phyloP scores from a whole-genome alignment of 2,888 invertebrate species.

The Aricia artaxerxes region DNA sequence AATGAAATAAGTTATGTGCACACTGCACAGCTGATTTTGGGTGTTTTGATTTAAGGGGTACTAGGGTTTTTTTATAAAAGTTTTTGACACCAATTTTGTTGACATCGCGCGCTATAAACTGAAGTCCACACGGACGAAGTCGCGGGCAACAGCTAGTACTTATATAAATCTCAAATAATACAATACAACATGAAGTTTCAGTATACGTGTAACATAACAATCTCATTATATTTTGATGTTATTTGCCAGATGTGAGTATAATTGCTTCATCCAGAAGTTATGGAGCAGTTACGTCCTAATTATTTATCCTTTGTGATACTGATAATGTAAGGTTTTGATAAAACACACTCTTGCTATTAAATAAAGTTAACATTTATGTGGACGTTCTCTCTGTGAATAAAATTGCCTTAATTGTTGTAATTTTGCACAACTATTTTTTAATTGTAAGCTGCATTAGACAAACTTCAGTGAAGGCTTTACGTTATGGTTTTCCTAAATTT shows the following conservation, averaged over 20 bases:
- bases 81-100: no score
- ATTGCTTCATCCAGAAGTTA: constrained; percentile 4
- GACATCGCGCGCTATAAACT: no score
- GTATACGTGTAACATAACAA: background rate
- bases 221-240: constrained; percentile 8
- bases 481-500: no score
- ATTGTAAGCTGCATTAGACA: no score
- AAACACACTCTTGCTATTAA: background rate
- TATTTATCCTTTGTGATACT: background rate
- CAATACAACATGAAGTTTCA: background rate
- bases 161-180: background rate
- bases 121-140: no score
- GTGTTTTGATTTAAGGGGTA: no score
- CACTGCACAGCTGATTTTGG: no score
- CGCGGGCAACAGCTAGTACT: background rate
- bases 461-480: no score
- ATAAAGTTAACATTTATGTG: background rate
- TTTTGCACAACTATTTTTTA: background rate
- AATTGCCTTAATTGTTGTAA: background rate
- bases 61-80: no score
- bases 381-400: no score
- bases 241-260: constrained; percentile 15
- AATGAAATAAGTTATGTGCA: no score
- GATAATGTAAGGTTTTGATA: background rate
- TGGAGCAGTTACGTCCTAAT: background rate